Evolutionary conservation across 2,888 invertebrate species (phyloP).

Genomic region (Eristalinus sepulchralis): DNA sequence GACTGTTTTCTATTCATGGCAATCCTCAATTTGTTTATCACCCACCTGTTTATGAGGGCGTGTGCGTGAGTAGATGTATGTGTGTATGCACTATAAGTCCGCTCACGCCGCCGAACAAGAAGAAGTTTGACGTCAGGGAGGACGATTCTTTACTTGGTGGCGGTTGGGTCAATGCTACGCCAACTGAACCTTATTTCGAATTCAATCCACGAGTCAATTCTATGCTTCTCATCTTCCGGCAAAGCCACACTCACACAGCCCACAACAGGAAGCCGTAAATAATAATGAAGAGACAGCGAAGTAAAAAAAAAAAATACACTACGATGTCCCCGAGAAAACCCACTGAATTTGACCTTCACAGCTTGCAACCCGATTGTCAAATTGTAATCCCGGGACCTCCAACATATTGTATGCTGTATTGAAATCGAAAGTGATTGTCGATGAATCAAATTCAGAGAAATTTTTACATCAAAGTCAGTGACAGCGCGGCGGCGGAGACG

Average conservation of each 20-base stretch:
- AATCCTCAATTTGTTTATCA: background rate
- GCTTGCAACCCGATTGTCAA: background rate
- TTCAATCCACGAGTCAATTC: background rate
- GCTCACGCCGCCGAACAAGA: background rate
- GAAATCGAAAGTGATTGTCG: background rate
- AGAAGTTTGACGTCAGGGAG: background rate
- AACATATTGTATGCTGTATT: background rate
- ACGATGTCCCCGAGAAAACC: background rate
- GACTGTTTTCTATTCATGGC: background rate
- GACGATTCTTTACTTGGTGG: background rate
- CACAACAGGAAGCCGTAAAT: background rate
- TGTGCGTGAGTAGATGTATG: background rate
- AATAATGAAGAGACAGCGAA: background rate
- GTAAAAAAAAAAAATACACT: background rate
- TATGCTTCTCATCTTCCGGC: background rate
- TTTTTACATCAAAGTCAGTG: background rate
- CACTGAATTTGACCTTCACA: background rate
- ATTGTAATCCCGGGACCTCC: background rate
- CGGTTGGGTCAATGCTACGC: background rate
- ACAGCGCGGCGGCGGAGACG: background rate
- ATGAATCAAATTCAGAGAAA: background rate
- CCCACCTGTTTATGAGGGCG: background rate
- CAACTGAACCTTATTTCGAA: background rate
- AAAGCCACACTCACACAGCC: background rate
- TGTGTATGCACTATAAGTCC: background rate